Percentiles rank a stretch among this genome's conserved stretches.
phyloP scores from a whole-genome alignment of 2,888 invertebrate genomes.

The Apantesis nais region DNA sequence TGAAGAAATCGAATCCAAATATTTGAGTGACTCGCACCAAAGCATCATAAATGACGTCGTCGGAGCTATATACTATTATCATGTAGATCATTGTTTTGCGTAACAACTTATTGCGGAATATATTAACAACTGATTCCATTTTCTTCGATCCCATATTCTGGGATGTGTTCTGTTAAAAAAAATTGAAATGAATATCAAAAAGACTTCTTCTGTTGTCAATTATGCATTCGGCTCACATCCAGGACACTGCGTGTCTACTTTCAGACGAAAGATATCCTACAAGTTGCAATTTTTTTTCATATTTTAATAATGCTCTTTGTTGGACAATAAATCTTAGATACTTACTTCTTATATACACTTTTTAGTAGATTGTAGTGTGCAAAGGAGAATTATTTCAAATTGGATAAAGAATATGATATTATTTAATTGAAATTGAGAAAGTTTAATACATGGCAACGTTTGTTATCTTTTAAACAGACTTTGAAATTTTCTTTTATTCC shows the following conservation, averaged over 20 bases:
- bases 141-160: background rate
- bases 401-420: too few relatives aligned
- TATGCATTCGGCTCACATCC: background rate
- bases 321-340: too few relatives aligned
- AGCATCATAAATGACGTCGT: constrained; percentile 61
- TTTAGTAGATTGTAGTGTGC: too few relatives aligned
- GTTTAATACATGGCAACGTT: too few relatives aligned
- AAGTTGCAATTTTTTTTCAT: background rate
- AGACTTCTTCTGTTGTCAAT: background rate
- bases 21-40: constrained; percentile 65
- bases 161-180: background rate
- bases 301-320: too few relatives aligned
- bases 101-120: background rate
- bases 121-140: background rate
- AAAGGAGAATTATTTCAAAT: too few relatives aligned
- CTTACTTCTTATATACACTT: too few relatives aligned
- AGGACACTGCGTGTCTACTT: background rate
- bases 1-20: constrained; percentile 65
- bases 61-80: constrained; percentile 55
- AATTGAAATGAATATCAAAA: background rate
- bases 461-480: too few relatives aligned
- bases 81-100: background rate
- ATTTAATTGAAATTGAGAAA: too few relatives aligned
- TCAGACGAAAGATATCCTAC: background rate
- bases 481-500: too few relatives aligned